A percentile compares a stretch with the other conserved stretches of the same genome.
phyloP scores from a whole-genome alignment of 2,113 vertebrate species.

The Sporophila hypoxantha region DNA sequence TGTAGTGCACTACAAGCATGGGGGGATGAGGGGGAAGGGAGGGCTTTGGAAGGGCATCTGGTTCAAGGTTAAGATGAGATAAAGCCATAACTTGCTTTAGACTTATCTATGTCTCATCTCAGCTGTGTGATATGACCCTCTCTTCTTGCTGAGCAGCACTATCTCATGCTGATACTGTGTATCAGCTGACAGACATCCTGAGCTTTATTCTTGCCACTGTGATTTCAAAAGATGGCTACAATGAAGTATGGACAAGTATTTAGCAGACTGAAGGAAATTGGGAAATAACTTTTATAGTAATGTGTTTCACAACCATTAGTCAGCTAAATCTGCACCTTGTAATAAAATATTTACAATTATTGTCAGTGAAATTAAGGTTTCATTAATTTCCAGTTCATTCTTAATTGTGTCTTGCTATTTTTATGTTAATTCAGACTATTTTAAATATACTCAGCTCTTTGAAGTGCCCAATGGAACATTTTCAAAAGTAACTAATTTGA shows the following conservation, averaged over 20 bases:
- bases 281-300: neutral
- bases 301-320: neutral
- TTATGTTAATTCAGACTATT: neutral
- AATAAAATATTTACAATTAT: neutral
- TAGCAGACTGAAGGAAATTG: neutral
- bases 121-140: neutral
- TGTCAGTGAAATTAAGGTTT: neutral
- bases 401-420: neutral
- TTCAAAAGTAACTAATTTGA: neutral
- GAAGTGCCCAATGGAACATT: neutral
- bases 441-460: neutral
- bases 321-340: neutral
- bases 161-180: conserved; percentile 39
- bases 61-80: conserved; percentile 45
- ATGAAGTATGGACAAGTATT: neutral
- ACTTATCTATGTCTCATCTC: conserved; percentile 26
- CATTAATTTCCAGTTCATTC: neutral
- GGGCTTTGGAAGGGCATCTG: neutral
- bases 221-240: conserved; percentile 6
- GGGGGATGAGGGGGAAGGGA: neutral
- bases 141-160: neutral
- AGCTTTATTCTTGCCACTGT: conserved; percentile 14
- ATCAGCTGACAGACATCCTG: conserved; percentile 26
- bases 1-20: neutral
- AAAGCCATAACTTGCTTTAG: conserved; percentile 33